These are phyloP conservation scores for Myotis myotis DNA, from an alignment of 2,797 vertebrate genomes.

Conservation along the genomic window DNA sequence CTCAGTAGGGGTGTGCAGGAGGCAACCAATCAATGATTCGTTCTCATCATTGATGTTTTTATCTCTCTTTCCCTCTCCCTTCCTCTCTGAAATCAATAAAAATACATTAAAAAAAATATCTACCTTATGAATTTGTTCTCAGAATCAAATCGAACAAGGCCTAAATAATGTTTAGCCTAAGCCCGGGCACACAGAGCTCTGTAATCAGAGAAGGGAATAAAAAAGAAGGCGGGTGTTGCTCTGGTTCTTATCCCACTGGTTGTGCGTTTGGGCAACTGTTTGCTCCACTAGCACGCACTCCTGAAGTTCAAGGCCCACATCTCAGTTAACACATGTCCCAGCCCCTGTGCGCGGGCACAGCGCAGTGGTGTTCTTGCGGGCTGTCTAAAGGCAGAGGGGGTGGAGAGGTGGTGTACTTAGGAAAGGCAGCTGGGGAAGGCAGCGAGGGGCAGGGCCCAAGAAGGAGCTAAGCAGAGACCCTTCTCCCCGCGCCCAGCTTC, in stretches of 20 bases:
- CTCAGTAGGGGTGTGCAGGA: no score
- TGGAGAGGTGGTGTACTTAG: fast-evolving
- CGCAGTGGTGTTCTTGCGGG: background rate
- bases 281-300: background rate
- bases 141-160: background rate
- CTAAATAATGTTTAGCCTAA: fast-evolving
- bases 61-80: no score
- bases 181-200: background rate
- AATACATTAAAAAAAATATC: no score
- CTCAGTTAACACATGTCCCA: fast-evolving
- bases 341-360: fast-evolving
- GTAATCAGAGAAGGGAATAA: no score
- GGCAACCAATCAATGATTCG: no score
- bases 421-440: background rate
- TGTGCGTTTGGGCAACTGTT: background rate
- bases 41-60: no score
- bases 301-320: background rate
- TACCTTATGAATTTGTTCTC: background rate
- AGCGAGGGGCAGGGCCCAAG: no score
- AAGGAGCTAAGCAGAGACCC: background rate
- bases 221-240: background rate
- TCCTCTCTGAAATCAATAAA: no score
- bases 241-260: fast-evolving
- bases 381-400: background rate
- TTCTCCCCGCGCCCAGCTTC: background rate